Evolutionary conservation across 2,888 invertebrate species (phyloP).

Genomic region (Ectobius pallidus): DNA sequence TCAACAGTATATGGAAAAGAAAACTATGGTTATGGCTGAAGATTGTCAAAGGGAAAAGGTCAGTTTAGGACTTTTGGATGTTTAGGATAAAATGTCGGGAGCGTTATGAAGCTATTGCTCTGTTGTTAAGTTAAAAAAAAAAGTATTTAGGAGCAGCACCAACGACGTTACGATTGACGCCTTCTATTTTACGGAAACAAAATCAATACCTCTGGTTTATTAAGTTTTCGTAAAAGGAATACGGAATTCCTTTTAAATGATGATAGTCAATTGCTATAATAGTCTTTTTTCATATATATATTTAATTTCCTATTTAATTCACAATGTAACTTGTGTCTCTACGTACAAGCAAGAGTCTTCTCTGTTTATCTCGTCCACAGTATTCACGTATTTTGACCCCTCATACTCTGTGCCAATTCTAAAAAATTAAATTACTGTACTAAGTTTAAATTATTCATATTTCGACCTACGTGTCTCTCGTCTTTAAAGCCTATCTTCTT

Average conservation of each 20-base stretch:
- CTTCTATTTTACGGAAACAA: constrained; percentile 17
- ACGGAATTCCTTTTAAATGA: constrained; percentile 1
- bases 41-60: constrained; percentile 21
- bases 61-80: background rate
- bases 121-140: constrained; percentile 30
- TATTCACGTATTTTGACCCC: background rate
- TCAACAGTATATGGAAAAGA: constrained; percentile 12
- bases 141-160: constrained; percentile 33
- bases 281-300: constrained; percentile 10
- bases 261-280: constrained; percentile 42
- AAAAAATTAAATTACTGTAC: constrained; percentile 24
- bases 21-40: background rate
- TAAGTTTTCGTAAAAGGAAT: constrained; percentile 21
- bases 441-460: constrained; percentile 28
- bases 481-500: constrained; percentile 65
- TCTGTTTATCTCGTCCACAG: background rate
- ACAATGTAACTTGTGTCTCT: constrained; percentile 4
- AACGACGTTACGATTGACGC: constrained; percentile 33
- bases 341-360: background rate
- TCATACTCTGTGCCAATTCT: constrained; percentile 1
- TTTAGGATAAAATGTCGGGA: constrained; percentile 11
- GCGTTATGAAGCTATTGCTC: constrained; percentile 40
- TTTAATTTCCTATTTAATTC: constrained; percentile 1
- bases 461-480: constrained; percentile 45
- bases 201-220: constrained; percentile 13